These are phyloP conservation scores for Rostratula benghalensis DNA, from an alignment of 2,113 vertebrate genomes.

Conservation along the genomic window DNA sequence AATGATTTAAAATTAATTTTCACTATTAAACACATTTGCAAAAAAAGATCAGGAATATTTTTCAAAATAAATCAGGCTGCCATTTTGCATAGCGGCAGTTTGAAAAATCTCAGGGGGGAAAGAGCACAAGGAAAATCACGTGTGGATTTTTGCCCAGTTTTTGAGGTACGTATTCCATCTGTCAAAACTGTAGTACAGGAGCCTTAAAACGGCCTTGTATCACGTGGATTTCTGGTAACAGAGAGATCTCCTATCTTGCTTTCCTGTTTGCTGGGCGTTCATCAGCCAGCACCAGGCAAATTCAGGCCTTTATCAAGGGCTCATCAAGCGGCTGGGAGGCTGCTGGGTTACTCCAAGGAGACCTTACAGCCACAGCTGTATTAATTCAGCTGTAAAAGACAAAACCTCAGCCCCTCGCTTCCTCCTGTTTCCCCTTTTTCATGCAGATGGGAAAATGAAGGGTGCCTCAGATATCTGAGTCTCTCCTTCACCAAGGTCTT, in stretches of 20 bases:
- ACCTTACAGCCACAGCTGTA: background rate
- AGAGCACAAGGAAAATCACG: accelerated
- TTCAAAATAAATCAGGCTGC: background rate
- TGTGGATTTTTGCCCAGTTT: background rate
- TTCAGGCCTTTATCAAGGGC: background rate
- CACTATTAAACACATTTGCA: background rate
- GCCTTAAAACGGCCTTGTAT: background rate
- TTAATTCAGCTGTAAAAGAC: background rate
- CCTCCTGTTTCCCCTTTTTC: background rate
- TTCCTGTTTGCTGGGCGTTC: background rate
- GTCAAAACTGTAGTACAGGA: accelerated
- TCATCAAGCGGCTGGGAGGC: background rate
- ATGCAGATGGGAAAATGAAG: background rate
- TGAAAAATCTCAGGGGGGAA: background rate
- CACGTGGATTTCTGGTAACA: accelerated
- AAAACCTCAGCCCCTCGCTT: background rate
- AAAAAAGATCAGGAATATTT: background rate
- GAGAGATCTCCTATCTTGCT: accelerated
- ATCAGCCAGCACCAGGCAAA: background rate
- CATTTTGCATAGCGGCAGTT: background rate
- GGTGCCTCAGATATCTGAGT: background rate
- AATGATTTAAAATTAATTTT: constrained; percentile 42
- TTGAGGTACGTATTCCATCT: background rate
- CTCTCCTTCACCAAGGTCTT: background rate
- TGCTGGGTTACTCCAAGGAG: background rate